These are phyloP conservation scores for Cactoblastis cactorum DNA, from an alignment of 2,888 invertebrate species.

Conservation along the genomic window DNA sequence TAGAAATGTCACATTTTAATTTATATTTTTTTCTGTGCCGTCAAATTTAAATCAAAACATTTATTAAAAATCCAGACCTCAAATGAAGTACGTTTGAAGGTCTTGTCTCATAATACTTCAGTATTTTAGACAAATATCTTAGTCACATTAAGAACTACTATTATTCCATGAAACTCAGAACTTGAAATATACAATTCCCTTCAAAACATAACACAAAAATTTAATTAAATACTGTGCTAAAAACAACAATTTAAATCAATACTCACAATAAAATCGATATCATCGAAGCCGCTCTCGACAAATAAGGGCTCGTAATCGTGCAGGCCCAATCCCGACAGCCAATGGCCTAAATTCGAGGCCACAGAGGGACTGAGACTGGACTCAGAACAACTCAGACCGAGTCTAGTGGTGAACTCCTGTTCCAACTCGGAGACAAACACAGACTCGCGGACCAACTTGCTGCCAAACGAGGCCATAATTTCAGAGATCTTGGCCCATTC, in stretches of 20 bases:
- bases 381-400: constrained; percentile 81
- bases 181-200: too few species aligned
- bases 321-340: constrained; percentile 88
- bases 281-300: constrained; percentile 92
- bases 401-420: constrained; percentile 86
- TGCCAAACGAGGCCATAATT: constrained; percentile 96
- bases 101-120: too few species aligned
- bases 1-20: too few species aligned
- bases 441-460: constrained; percentile 87
- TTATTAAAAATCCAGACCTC: too few species aligned
- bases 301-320: constrained; percentile 92
- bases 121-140: too few species aligned
- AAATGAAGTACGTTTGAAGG: too few species aligned
- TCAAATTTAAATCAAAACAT: too few species aligned
- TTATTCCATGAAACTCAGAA: too few species aligned
- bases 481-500: constrained; percentile 98
- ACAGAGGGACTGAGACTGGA: constrained; percentile 80
- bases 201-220: too few species aligned
- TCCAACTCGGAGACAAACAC: constrained; percentile 89
- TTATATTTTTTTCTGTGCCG: too few species aligned
- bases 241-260: constrained; percentile 10
- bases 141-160: too few species aligned
- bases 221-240: too few species aligned
- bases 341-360: constrained; percentile 85
- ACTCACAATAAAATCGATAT: constrained; percentile 94